phyloP scores from a whole-genome alignment of 1,140 invertebrate species.

The Atopsyche davidsoni region DNA sequence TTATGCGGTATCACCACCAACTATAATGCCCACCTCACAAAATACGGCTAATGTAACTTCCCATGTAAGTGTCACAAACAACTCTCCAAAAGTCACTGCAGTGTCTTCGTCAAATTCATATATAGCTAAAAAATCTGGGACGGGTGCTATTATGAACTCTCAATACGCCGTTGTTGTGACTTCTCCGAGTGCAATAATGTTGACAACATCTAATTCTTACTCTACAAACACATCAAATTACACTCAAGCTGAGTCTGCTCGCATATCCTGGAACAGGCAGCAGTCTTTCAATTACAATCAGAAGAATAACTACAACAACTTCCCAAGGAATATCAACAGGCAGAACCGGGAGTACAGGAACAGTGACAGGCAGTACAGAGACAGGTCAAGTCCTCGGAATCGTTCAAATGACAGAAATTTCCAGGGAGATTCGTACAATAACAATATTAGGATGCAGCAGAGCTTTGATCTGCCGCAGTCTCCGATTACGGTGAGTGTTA shows the following conservation, averaged over 20 bases:
- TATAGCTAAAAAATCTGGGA: no score
- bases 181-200: no score
- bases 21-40: no score
- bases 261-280: not conserved
- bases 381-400: conserved; percentile 2
- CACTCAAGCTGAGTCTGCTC: not conserved
- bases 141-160: no score
- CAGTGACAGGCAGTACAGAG: not conserved
- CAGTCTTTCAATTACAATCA: conserved; percentile 6
- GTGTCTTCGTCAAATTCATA: no score
- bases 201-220: no score
- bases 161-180: no score
- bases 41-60: not conserved
- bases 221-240: not conserved
- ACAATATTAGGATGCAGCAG: conserved; percentile 1
- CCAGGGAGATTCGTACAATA: conserved; percentile 2
- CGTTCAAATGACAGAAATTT: not conserved
- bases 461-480: conserved; percentile 7
- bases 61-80: no score
- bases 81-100: no score
- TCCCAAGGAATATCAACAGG: conserved; percentile 15
- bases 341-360: conserved; percentile 3
- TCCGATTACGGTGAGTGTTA: conserved; percentile 10
- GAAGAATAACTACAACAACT: conserved; percentile 16
- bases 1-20: no score